Percentiles rank a stretch among this genome's conserved stretches.
phyloP scores from a whole-genome alignment of 2,113 vertebrate genomes.

The Turnix velox region DNA sequence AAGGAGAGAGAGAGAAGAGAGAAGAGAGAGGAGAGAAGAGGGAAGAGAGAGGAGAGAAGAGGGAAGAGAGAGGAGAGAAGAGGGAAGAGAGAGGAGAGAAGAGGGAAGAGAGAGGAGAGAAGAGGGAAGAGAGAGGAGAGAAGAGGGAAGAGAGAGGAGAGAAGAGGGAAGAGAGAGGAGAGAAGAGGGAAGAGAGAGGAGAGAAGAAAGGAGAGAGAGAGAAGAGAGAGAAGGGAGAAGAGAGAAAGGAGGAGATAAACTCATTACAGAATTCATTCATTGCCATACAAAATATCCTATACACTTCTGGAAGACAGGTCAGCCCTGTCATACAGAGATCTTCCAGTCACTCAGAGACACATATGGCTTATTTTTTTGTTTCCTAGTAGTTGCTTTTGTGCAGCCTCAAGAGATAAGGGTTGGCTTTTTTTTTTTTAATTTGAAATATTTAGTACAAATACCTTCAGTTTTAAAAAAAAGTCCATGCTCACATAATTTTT shows the following conservation, averaged over 20 bases:
- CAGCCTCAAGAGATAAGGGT: background rate
- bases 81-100: background rate
- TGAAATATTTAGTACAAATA: background rate
- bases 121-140: no score
- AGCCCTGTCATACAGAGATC: no score
- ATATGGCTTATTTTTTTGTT: background rate
- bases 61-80: background rate
- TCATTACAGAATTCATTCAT: background rate
- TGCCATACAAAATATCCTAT: background rate
- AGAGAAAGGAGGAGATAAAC: background rate
- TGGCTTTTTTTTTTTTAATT: background rate
- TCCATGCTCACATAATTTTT: background rate
- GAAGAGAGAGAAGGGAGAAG: background rate
- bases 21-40: background rate
- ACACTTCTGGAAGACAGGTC: background rate
- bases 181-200: background rate
- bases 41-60: background rate
- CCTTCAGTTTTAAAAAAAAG: background rate
- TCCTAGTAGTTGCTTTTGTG: background rate
- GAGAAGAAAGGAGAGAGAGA: background rate
- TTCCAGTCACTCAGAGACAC: background rate
- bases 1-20: background rate
- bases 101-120: background rate
- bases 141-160: background rate
- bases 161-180: background rate